Evolutionary conservation across 2,797 vertebrate genomes (phyloP).

Genomic region (Brachyalestes nurse): DNA sequence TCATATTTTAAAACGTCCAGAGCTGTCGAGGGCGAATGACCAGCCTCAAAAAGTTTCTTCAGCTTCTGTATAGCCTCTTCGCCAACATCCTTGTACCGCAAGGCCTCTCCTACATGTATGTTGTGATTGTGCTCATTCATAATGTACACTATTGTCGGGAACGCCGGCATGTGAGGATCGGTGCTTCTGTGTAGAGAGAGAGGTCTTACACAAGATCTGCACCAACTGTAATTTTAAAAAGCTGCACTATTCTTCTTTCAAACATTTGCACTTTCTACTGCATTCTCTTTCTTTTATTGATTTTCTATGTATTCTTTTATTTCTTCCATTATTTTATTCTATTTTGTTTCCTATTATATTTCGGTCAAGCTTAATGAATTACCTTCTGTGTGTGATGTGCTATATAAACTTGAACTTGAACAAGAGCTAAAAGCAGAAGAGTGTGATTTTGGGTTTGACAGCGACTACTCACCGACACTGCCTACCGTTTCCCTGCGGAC

Average conservation of each 20-base stretch:
- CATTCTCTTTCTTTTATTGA: no score
- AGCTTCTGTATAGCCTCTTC: slow-evolving; percentile 55
- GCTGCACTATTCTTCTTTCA: no score
- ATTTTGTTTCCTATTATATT: no score
- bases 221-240: no score
- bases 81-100: slow-evolving; percentile 55
- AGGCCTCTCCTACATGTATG: slow-evolving; percentile 42
- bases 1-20: slow-evolving; percentile 55
- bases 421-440: neutral
- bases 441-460: neutral
- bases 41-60: slow-evolving; percentile 53
- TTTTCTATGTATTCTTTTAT: no score
- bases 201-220: slow-evolving; percentile 6
- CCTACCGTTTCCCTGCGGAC: slow-evolving; percentile 44
- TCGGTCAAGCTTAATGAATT: no score
- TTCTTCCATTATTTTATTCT: no score
- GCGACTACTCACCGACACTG: slow-evolving; percentile 25
- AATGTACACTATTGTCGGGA: slow-evolving; percentile 50
- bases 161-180: slow-evolving; percentile 54
- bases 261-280: no score
- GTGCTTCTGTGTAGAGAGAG: slow-evolving; percentile 36
- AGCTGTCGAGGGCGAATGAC: slow-evolving; percentile 57
- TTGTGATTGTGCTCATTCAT: slow-evolving; percentile 57
- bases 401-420: no score
- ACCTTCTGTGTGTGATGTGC: no score